Evolutionary conservation across 2,113 vertebrate genomes (phyloP).

Genomic region (Beaufortia kweichowensis): DNA sequence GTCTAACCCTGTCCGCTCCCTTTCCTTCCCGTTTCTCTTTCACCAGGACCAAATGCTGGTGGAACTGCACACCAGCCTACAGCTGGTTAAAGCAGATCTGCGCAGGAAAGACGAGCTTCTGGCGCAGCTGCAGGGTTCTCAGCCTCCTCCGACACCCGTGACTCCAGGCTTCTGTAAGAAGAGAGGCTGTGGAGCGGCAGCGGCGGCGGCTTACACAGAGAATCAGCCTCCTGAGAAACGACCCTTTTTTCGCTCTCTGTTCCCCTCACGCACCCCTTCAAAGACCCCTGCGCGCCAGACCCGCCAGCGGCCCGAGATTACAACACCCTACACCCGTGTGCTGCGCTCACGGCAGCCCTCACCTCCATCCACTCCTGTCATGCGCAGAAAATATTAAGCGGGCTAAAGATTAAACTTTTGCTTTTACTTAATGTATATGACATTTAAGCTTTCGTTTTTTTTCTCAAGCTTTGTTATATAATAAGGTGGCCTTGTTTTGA

Average conservation of each 20-base stretch:
- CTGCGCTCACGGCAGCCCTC: conserved; percentile 75
- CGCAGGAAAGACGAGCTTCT: conserved; percentile 82
- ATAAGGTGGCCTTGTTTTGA: conserved; percentile 1
- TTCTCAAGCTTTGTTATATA: not conserved
- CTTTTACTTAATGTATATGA: not conserved
- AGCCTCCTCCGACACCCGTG: conserved; percentile 74
- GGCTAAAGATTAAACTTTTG: conserved; percentile 62
- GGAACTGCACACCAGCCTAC: conserved; percentile 90
- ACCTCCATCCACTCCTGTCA: conserved; percentile 69
- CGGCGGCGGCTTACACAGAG: conserved; percentile 71
- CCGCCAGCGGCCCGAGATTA: conserved; percentile 56
- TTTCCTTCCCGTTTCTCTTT: conserved; percentile 12
- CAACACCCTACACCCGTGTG: conserved; percentile 75
- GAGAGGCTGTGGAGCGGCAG: conserved; percentile 67
- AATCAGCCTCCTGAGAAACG: conserved; percentile 85
- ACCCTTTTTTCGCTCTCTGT: conserved; percentile 80
- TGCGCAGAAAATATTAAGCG: too few relatives aligned
- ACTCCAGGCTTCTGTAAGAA: conserved; percentile 76
- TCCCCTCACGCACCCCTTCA: conserved; percentile 58
- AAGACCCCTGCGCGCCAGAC: conserved; percentile 67
- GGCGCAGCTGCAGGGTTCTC: conserved; percentile 65
- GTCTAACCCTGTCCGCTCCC: not conserved
- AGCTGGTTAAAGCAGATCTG: conserved; percentile 87
- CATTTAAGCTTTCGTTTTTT: not conserved
- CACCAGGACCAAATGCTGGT: conserved; percentile 87